Evolutionary conservation across 2,113 vertebrate species (phyloP).

Genomic region (Alosa alosa): DNA sequence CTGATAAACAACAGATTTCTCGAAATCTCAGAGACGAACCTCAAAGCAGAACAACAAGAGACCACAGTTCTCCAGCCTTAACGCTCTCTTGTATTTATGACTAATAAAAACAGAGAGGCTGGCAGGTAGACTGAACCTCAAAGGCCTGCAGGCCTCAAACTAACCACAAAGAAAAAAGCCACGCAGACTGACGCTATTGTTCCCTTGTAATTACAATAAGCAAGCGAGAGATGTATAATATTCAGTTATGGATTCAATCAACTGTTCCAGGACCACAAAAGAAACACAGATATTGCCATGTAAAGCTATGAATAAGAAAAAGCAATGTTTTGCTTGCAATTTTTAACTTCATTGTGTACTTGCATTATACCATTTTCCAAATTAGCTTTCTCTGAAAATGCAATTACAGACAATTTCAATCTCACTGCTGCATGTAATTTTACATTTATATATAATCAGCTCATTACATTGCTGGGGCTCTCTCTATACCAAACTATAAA

Average conservation of each 20-base stretch:
- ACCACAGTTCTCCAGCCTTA: background rate
- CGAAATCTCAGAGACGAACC: background rate
- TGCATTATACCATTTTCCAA: background rate
- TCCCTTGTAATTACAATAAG: background rate
- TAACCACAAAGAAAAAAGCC: background rate
- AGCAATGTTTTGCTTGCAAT: background rate
- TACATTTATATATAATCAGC: background rate
- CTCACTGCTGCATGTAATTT: background rate
- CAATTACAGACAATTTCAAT: background rate
- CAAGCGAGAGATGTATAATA: background rate
- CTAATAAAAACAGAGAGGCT: background rate
- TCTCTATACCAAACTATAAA: background rate
- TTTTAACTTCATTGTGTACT: background rate
- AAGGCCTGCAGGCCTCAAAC: background rate
- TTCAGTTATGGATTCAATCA: background rate
- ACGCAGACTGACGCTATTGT: background rate
- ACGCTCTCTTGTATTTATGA: background rate
- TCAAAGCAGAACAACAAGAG: slow-evolving; percentile 1
- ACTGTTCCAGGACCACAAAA: background rate
- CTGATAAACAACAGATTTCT: slow-evolving; percentile 9
- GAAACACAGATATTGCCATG: background rate
- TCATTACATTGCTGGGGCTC: background rate
- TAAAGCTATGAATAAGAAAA: background rate
- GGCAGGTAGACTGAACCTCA: background rate
- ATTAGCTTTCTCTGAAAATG: background rate